phyloP scores from a whole-genome alignment of 2,888 invertebrate species.

The Noctua fimbriata region DNA sequence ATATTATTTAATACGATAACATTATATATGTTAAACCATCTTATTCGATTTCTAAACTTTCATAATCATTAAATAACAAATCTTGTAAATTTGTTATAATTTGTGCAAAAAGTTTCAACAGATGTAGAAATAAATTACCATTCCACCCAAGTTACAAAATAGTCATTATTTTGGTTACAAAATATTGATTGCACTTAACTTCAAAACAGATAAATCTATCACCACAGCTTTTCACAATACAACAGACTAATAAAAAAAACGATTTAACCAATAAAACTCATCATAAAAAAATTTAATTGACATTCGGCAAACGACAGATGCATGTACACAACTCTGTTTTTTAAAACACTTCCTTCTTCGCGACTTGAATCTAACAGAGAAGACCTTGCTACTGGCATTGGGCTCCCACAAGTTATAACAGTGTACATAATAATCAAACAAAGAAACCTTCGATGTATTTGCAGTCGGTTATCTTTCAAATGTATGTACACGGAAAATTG shows the following conservation, averaged over 20 bases:
- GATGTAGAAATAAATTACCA: background rate
- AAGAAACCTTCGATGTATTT: slow-evolving; percentile 50
- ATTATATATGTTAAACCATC: background rate
- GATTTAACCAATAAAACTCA: background rate
- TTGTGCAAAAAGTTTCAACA: background rate
- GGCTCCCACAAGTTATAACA: slow-evolving; percentile 34
- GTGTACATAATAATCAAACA: slow-evolving; percentile 40
- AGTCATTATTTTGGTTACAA: background rate
- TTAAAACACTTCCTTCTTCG: slow-evolving; percentile 55
- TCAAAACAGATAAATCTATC: background rate
- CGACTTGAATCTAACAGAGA: slow-evolving; percentile 41
- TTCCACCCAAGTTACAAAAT: background rate
- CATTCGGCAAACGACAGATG: slow-evolving; percentile 33
- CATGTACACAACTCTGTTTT: slow-evolving; percentile 27
- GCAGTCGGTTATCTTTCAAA: slow-evolving; percentile 18
- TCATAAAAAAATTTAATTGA: slow-evolving; percentile 31
- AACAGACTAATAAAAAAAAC: background rate
- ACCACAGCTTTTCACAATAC: background rate
- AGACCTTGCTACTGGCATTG: slow-evolving; percentile 57
- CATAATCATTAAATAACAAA: background rate
- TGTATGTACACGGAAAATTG: slow-evolving; percentile 12
- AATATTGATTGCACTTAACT: background rate
- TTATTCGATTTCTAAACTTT: slow-evolving; percentile 1
- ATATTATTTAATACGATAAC: background rate
- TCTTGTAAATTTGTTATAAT: background rate